A percentile compares a stretch with the other conserved stretches of the same genome.
phyloP scores from a whole-genome alignment of 2,113 vertebrate genomes.

The Calonectris borealis region DNA sequence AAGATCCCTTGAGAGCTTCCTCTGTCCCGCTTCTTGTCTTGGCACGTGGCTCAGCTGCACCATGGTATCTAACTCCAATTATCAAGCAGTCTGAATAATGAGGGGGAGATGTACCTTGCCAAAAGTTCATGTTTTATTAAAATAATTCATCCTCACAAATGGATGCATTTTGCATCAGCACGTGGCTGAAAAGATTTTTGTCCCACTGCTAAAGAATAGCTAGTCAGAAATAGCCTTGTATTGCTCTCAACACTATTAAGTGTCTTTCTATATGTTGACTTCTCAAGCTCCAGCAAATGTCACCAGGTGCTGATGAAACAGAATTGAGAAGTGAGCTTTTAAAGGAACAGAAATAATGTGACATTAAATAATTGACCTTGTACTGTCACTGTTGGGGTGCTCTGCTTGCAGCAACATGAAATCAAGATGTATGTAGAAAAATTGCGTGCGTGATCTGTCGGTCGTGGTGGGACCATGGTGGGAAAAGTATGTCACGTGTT shows the following conservation, averaged over 20 bases:
- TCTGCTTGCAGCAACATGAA: neutral
- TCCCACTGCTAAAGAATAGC: neutral
- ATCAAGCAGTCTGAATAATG: neutral
- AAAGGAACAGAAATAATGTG: neutral
- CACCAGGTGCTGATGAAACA: neutral
- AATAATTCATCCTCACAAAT: neutral
- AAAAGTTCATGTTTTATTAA: neutral
- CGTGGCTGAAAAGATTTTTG: neutral
- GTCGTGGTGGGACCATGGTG: conserved; percentile 5
- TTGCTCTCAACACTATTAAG: neutral
- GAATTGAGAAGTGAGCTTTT: neutral
- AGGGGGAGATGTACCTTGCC: neutral
- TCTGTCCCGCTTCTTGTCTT: neutral
- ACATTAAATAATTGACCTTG: neutral
- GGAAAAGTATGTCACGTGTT: neutral
- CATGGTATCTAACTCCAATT: neutral
- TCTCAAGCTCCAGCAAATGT: neutral
- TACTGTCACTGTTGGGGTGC: neutral
- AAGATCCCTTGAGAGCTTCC: neutral
- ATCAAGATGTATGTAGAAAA: neutral
- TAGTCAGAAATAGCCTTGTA: neutral
- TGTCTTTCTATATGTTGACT: neutral
- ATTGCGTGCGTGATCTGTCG: neutral
- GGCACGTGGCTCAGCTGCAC: neutral
- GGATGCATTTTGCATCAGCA: neutral